Percentiles rank a stretch among this genome's conserved stretches.
Evolutionary conservation across 1,140 invertebrate species (phyloP).

Genomic region (Ceratitis capitata): DNA sequence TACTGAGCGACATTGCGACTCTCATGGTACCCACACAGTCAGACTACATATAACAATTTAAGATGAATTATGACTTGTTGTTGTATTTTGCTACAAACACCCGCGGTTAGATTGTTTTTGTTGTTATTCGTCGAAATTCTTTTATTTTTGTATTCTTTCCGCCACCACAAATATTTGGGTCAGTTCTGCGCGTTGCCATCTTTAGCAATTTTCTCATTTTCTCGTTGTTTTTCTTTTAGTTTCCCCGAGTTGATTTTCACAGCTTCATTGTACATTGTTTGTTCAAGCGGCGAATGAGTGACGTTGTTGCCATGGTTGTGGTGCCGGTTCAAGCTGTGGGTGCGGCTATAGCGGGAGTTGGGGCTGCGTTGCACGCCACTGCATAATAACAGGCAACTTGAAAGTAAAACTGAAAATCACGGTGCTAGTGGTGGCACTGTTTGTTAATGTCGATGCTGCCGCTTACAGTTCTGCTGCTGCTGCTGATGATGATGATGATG

Average conservation of each 20-base stretch:
- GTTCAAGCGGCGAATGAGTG: neutral
- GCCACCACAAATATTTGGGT: conserved; percentile 29
- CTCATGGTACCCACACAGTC: neutral
- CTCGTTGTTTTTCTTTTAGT: conserved; percentile 1
- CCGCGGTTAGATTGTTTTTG: neutral
- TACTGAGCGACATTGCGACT: neutral
- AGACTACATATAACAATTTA: neutral
- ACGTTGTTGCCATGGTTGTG: neutral
- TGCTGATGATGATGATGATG: too few relatives aligned
- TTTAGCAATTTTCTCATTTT: conserved; percentile 27
- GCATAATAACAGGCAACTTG: conserved; percentile 19
- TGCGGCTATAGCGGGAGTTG: neutral
- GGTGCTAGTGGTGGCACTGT: neutral
- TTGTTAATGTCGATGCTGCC: too few relatives aligned
- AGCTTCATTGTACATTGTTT: conserved; percentile 31
- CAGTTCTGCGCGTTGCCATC: neutral
- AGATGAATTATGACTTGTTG: neutral
- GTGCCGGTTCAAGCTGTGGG: neutral
- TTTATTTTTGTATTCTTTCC: neutral
- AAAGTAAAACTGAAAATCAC: neutral
- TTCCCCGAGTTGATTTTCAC: conserved; percentile 9
- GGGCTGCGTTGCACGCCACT: neutral
- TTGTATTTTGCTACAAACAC: neutral
- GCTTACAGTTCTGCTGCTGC: neutral
- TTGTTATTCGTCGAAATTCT: neutral